Evolutionary conservation across 2,888 invertebrate genomes (phyloP), one percentile per base, ranked within the genome.

Genomic region (Hirtodrosophila alboralis): DNA sequence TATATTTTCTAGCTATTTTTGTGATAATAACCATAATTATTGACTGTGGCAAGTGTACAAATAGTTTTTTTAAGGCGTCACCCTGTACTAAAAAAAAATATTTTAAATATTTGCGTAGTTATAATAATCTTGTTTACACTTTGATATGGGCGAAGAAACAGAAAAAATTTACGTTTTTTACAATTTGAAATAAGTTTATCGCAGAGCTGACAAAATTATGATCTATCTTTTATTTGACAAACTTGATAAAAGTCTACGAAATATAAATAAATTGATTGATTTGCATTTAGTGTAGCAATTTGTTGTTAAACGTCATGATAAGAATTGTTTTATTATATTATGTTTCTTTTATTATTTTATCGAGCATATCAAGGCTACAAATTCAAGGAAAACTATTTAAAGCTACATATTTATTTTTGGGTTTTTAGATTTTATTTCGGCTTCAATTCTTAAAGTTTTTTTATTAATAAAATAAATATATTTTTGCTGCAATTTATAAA

Each of bases 21-120:
- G 75, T 48, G 69, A 70, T 75, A 70, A 60, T 57, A 45, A 38
- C 30, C 44, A 58, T 49, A 18, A 56, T 48, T 23, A 68, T 72
- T 73, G 69, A 57, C 57, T 72, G 47, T 68, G 72, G 75, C 72
- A 72, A 68, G 69, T 73, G 57, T 16, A 44, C 31, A 26, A 59
- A 47, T 40, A 18, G 38, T 28, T 27, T n/a, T n/a, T n/a, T 47
- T 38, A 34, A 13, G 33, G 41, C 65, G 71, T 16, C 16, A 33
- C 54, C 40, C 43, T 38, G 9, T 47, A 21, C 13, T 7, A 7
- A 68, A n/a, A n/a, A n/a, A n/a, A n/a, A 54, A 68, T 68, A 54
- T 61, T 69, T 62, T 38, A 48, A 69, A 74, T 69, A 74, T 69
- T 61, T 69, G 41, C 49, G 30, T 54, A 30, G 37, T 51, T 61